These are phyloP conservation scores for Zapus hudsonius DNA, from an alignment of 2,113 vertebrate genomes.

Conservation along the genomic window DNA sequence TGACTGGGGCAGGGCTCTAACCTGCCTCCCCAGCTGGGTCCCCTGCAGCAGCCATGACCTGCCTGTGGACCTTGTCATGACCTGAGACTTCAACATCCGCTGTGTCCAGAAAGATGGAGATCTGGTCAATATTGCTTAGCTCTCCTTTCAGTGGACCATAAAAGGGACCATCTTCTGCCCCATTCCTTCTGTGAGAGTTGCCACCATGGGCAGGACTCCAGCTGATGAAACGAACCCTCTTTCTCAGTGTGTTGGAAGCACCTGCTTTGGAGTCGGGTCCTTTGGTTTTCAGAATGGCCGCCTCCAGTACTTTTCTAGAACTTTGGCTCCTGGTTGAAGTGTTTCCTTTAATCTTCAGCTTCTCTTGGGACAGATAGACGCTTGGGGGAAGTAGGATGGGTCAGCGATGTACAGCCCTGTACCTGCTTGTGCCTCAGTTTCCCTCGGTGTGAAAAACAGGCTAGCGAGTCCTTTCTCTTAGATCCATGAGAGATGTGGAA, in stretches of 20 bases:
- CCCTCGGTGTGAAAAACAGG: not conserved
- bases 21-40: conserved; percentile 27
- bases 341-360: rapidly evolving
- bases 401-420: rapidly evolving
- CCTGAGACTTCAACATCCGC: conserved; percentile 1
- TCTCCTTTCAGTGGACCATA: not conserved
- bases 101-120: not conserved
- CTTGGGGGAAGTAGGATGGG: not conserved
- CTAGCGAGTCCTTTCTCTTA: not conserved
- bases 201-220: rapidly evolving
- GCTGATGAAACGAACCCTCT: too few relatives aligned
- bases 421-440: not conserved
- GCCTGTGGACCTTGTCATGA: conserved; percentile 9
- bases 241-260: not conserved
- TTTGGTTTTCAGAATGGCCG: not conserved
- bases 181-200: rapidly evolving
- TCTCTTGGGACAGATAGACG: not conserved
- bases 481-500: not conserved
- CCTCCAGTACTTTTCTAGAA: rapidly evolving
- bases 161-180: not conserved
- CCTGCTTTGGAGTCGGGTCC: not conserved
- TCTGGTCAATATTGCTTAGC: conserved; percentile 30
- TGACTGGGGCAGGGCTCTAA: not conserved
- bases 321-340: too few relatives aligned
- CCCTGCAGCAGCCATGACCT: not conserved